Evolutionary conservation across 2,113 vertebrate genomes (phyloP).

Genomic region (Microtus pennsylvanicus): DNA sequence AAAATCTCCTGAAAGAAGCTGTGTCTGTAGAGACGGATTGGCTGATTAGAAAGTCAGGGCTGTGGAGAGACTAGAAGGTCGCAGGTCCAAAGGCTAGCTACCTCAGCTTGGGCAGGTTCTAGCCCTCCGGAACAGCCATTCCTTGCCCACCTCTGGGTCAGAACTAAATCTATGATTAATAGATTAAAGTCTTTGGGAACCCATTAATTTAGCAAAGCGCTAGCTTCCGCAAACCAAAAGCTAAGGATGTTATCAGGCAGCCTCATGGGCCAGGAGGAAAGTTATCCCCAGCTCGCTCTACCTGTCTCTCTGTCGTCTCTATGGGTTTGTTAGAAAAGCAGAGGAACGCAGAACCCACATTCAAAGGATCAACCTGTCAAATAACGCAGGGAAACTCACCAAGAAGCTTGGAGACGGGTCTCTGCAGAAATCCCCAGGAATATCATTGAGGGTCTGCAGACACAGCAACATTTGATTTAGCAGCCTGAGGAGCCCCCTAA

Average conservation of each 20-base stretch:
- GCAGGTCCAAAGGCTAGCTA: background rate
- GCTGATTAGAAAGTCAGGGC: background rate
- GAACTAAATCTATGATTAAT: background rate
- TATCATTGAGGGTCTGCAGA: background rate
- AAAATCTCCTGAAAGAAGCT: background rate
- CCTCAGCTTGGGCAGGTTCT: background rate
- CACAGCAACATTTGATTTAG: background rate
- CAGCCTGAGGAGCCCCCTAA: background rate
- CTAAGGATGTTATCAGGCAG: background rate
- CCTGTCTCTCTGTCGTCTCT: background rate
- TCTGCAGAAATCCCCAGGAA: background rate
- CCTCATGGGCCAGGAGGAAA: background rate
- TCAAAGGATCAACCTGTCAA: background rate
- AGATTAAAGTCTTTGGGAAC: background rate
- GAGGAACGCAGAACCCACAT: background rate
- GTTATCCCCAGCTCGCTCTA: background rate
- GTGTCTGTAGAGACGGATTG: background rate
- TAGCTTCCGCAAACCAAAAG: background rate
- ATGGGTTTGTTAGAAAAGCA: background rate
- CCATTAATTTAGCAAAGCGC: background rate
- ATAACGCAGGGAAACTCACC: background rate
- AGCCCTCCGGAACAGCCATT: background rate
- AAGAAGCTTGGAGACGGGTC: background rate
- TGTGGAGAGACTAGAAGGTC: background rate
- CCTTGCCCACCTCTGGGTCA: background rate